Base-by-base conservation (phyloP, 1,140 invertebrate genomes). In the Olivierus martensii region DNA sequence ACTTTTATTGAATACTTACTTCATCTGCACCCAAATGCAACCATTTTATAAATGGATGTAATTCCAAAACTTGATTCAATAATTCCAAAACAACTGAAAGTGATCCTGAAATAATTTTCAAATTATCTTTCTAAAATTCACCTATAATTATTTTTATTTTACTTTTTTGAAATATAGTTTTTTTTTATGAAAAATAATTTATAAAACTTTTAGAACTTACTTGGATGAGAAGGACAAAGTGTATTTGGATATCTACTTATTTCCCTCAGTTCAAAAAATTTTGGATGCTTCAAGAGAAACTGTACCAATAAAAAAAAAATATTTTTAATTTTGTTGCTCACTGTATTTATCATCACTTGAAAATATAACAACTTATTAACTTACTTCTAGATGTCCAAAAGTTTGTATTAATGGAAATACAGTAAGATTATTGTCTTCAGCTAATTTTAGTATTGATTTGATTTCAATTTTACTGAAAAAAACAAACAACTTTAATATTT, bases 361-460 rank as follows among this genome's bases (percentile, higher is more conserved):
- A n/a, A n/a, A n/a, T n/a, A n/a, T n/a, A n/a, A 39, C 38, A 39
- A 17, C 38, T 39, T 12, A 12, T 17, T 39, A 17, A 39, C 22
- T 49, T 49, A 63, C 62, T 43, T 66, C 65, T 36, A 66, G 46
- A 56, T 66, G 65, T 5, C 65, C 65, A 51, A 66, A 63, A 22
- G 63, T 65, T 49, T 66, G 65, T 41, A 66, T 54, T 15, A 66
- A 49, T 11, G 63, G 65, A 35, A 66, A 58, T 14, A 69, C 53
- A 56, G 82, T 78, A 1, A 97, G 69, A 2, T 73, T 70, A 58
- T 80, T 77, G n/a, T 78, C 72, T 49, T 75, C 71, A 0, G 84
- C 84, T 22, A 78, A 63, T 39, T 70, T 65, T 42, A 81, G 66
- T 53, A 91, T 77, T 35, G 74, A 71, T 12, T 61, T 59, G 2